These are phyloP conservation scores for Harmothoe impar DNA, from an alignment of 2,888 invertebrate species.

Conservation along the genomic window DNA sequence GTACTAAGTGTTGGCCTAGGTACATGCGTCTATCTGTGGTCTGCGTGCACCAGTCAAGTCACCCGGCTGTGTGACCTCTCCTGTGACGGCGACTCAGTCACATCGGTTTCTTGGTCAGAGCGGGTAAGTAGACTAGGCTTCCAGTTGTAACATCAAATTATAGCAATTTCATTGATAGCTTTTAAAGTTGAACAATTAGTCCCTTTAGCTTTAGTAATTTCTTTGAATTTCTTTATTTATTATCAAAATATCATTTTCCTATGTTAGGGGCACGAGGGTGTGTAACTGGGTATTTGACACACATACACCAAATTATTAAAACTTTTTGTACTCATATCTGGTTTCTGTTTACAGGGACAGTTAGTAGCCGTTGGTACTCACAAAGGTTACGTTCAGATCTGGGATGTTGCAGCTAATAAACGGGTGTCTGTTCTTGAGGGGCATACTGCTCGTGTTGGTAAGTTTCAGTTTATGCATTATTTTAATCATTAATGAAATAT, in stretches of 20 bases:
- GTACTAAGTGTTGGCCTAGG: slow-evolving; percentile 98
- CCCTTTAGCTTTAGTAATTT: too few species aligned
- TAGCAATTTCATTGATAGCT: too few species aligned
- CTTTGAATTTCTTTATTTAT: too few species aligned
- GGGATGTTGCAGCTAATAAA: slow-evolving; percentile 98
- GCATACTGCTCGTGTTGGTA: slow-evolving; percentile 89
- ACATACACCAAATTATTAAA: too few species aligned
- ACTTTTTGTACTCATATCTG: too few species aligned
- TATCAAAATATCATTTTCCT: too few species aligned
- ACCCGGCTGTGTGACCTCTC: slow-evolving; percentile 97
- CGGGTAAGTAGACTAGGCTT: slow-evolving; percentile 84
- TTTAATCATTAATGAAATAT: too few species aligned
- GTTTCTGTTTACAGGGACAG: slow-evolving; percentile 88
- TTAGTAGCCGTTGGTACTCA: slow-evolving; percentile 98
- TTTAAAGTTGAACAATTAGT: too few species aligned
- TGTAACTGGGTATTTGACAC: too few species aligned
- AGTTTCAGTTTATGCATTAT: slow-evolving; percentile 70
- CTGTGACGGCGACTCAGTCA: slow-evolving; percentile 96
- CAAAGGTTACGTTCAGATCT: slow-evolving; percentile 96
- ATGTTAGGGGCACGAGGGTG: too few species aligned
- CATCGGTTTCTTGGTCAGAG: slow-evolving; percentile 99
- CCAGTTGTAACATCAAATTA: background rate
- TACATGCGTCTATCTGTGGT: slow-evolving; percentile 99
- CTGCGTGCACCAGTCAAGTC: slow-evolving; percentile 98
- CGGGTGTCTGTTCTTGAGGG: slow-evolving; percentile 95